Base-by-base conservation (phyloP, 1,140 invertebrate species). In the Nasonia giraulti region DNA sequence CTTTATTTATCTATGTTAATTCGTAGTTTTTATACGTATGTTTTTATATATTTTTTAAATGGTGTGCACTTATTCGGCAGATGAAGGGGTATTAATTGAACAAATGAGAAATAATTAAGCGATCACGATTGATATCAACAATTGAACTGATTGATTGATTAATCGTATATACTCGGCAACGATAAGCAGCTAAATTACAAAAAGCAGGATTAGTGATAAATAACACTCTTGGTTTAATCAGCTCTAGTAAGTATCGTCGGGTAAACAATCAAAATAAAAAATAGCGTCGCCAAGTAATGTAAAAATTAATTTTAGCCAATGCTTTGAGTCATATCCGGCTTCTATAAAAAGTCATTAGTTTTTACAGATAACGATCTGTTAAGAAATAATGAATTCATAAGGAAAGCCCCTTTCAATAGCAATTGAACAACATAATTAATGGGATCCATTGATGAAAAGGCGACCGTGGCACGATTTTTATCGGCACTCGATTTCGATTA, bases 391-490 rank as follows among this genome's bases (percentile, higher is more conserved):
- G 47, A 17, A 62, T 62, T 62, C 10, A 62, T 62, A 62, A 62
- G 55, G 33, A 33, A 74, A 74, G 44, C 14, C 31, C 33, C 40
- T 0, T 33, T 77, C 23, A 23, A 44, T 79, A 79, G 33, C n/a
- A 37, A 79, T 62, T 66, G 31, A 33, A 66, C 14, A 33, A 33
- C 31, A 37, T 33, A 33, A 37, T 79, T 23, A 47, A 79, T 37
- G 31, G 55, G 23, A 66, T 33, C 62, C 23, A 69, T 68, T 69
- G 23, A 80, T 80, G 44, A 68, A 68, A 62, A 68, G 50, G 4
- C n/a, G 78, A 23, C 78, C 78, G 17, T 80, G 78, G 44, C 78
- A 69, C n/a, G 31, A 44, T 80, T 80, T 37, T 69, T 44, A 80
- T 80, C 31, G 55, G 31, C 68, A 5, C 7, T n/a, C n/a, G 20